Base-by-base conservation (phyloP, 2,888 invertebrate genomes). In the Sericinus montela region DNA sequence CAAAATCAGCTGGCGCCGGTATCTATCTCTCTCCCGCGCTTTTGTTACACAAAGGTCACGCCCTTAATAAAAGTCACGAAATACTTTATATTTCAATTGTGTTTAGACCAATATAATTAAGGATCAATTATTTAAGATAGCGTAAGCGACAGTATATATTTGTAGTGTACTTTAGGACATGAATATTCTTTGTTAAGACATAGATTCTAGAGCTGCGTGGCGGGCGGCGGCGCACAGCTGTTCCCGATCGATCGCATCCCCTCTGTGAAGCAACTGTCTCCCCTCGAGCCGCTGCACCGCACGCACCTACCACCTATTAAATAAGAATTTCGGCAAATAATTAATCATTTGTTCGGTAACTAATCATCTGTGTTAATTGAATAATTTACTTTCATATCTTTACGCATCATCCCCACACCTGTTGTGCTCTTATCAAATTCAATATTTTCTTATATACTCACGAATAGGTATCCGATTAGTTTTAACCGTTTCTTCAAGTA, bases 1-100 rank as follows among this genome's bases (percentile, higher is more conserved):
- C 60, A 59, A 51, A 59, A 63, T 62, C 59, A 60, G 62, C 61
- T 62, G 63, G 41, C 36, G 45, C 51, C 50, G 48, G 36, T 52
- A 46, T 16, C 11, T 32, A 11, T 11, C 11, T 11, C 32, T 32
- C 32, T 11, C 32, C 11, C 32, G 32, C 32, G 32, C 32, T n/a
- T 7, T 32, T 32, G 11, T n/a, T 0, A 32, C 6, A 25, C 25
- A 19, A 29, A 29, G 11, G 32, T 11, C 11, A 32, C 32, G 32
- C 32, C 32, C 32, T 32, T 32, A 11, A 32, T 11, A 7, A 11
- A n/a, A 29, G 1, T 29, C 29, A n/a, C n/a, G 5, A 9, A n/a
- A n/a, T 29, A n/a, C 29, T n/a, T 1, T n/a, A 10, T 29, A 9
- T 29, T 29, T 29, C n/a, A n/a, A 3, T 0, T 4, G 10, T 2